These are phyloP conservation scores for Psittacula derbiana DNA, from an alignment of 2,797 vertebrate genomes.

Conservation along the genomic window DNA sequence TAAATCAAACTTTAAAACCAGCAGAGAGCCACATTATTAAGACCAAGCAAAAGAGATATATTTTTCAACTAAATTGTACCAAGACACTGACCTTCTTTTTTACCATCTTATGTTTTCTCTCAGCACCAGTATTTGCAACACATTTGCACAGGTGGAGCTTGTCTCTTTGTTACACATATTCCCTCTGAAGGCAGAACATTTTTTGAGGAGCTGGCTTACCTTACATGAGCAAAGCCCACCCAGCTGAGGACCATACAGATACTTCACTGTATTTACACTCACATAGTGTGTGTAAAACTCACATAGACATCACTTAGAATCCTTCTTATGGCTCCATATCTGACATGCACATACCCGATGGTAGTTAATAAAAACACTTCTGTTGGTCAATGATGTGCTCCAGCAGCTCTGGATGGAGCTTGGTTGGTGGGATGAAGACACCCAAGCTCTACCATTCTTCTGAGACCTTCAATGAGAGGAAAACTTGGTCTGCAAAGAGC, in stretches of 20 bases:
- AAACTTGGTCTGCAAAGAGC: not conserved
- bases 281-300: not conserved
- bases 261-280: not conserved
- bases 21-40: fast-evolving
- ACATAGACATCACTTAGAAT: not conserved
- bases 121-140: not conserved
- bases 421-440: not conserved
- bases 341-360: not conserved
- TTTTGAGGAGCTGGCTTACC: not conserved
- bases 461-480: not conserved
- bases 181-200: not conserved
- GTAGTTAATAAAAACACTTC: not conserved
- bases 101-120: not conserved
- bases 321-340: not conserved
- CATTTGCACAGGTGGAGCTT: not conserved
- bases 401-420: not conserved
- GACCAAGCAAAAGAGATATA: not conserved
- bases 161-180: not conserved
- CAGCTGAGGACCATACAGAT: not conserved
- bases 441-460: not conserved
- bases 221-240: not conserved
- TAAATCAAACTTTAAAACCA: not conserved
- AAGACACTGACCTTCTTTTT: not conserved
- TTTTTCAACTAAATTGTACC: fast-evolving
- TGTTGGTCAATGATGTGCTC: not conserved